phyloP scores from a whole-genome alignment of 2,113 vertebrate genomes.

The Speoplatyrhinus poulsoni region DNA sequence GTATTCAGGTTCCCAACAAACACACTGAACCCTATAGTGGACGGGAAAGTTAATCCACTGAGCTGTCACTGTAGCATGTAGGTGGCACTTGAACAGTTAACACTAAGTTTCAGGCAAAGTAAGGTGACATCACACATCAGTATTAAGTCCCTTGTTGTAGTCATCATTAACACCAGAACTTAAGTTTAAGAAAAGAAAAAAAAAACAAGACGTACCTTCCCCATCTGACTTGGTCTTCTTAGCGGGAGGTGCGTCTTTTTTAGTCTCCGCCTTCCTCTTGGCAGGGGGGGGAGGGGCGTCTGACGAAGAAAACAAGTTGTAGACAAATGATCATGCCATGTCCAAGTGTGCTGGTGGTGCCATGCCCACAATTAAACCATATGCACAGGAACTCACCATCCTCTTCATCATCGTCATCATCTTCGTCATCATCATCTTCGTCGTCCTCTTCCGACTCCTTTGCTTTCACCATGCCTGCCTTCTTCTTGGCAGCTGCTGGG shows the following conservation, averaged over 20 bases:
- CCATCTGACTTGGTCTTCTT: conserved; percentile 77
- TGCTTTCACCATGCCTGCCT: conserved; percentile 81
- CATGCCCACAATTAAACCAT: not conserved
- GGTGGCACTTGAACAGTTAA: accelerated
- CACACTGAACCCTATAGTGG: conserved; percentile 76
- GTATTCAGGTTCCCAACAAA: conserved; percentile 86
- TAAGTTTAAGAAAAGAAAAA: too few species aligned
- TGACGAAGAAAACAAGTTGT: conserved; percentile 6
- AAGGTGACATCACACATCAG: conserved; percentile 79
- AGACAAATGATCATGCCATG: not conserved
- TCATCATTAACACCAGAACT: conserved; percentile 71
- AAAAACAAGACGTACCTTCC: conserved; percentile 55
- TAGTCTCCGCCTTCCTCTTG: conserved; percentile 77
- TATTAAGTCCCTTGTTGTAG: conserved; percentile 85
- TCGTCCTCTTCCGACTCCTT: conserved; percentile 83
- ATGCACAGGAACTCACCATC: conserved; percentile 52
- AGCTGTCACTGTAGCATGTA: accelerated
- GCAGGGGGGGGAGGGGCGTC: conserved; percentile 59
- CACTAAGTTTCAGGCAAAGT: conserved; percentile 61
- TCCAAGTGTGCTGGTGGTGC: not conserved
- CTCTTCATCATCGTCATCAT: conserved; percentile 82
- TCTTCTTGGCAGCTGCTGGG: conserved; percentile 80
- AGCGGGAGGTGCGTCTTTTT: conserved; percentile 75
- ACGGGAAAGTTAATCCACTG: not conserved
- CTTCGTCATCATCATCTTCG: conserved; percentile 80